Conservation (phyloP, 2,797 vertebrate species). For the Atherinosoma microstoma region DNA sequence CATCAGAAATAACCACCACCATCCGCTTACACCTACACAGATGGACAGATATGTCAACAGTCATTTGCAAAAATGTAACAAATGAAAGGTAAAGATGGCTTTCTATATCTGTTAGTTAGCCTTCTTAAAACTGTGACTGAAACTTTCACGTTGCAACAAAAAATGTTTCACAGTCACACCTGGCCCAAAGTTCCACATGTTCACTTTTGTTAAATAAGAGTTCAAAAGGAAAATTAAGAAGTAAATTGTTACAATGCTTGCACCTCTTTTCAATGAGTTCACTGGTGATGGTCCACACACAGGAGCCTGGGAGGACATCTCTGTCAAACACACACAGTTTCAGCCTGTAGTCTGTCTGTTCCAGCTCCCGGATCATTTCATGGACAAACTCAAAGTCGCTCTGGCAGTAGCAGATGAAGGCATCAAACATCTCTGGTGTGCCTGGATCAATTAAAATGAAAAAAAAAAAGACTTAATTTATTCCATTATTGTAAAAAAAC, state of each 20-base stretch:
- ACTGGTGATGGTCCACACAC: constrained; percentile 95
- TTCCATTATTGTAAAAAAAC: background rate
- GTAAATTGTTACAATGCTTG: background rate
- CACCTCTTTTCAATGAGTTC: constrained; percentile 96
- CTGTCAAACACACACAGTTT: constrained; percentile 97
- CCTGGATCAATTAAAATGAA: constrained; percentile 60
- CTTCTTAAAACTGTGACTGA: background rate
- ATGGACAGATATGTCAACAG: constrained; percentile 9
- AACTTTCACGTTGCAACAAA: constrained; percentile 1
- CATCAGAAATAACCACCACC: constrained; percentile 97
- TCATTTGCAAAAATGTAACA: background rate
- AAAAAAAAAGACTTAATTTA: background rate
- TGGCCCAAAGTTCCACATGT: background rate
- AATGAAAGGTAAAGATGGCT: background rate
- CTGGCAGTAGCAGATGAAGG: constrained; percentile 98
- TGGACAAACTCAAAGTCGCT: constrained; percentile 92
- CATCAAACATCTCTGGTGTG: constrained; percentile 91
- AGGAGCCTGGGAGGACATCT: constrained; percentile 94
- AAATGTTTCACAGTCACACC: background rate
- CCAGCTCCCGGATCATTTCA: constrained; percentile 94
- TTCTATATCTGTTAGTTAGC: constrained; percentile 1
- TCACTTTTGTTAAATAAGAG: background rate
- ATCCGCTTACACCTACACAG: constrained; percentile 91
- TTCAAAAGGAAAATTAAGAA: constrained; percentile 11
- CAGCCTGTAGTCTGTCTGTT: constrained; percentile 88